A percentile compares a stretch with the other conserved stretches of the same genome.
phyloP scores from a whole-genome alignment of 2,797 vertebrate species.

The Anableps anableps region DNA sequence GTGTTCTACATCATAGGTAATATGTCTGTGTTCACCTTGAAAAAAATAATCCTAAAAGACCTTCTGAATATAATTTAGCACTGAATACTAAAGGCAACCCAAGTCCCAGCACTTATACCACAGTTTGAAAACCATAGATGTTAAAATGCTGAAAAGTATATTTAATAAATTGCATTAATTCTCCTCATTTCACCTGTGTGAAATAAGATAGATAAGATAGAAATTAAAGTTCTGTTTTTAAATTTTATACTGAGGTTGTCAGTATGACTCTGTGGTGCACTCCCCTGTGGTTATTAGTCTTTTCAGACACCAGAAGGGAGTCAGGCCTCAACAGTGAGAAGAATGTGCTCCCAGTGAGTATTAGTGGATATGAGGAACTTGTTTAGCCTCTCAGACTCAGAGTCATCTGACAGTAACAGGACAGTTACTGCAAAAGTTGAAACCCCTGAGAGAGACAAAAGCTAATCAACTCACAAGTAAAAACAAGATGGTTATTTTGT shows the following conservation, averaged over 20 bases:
- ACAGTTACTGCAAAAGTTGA: conserved; percentile 55
- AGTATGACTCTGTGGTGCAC: conserved; percentile 47
- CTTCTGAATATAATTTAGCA: no score
- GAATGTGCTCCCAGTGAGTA: conserved; percentile 67
- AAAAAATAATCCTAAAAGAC: no score
- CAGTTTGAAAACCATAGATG: no score
- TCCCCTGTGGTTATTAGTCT: conserved; percentile 59
- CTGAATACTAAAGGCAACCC: no score
- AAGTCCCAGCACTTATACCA: no score
- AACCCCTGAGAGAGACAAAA: conserved; percentile 43
- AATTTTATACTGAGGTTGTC: conserved; percentile 44
- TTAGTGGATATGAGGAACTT: conserved; percentile 60
- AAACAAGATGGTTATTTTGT: conserved; percentile 56
- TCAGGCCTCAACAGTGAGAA: conserved; percentile 70
- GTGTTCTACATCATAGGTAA: no score
- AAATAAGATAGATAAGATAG: conserved; percentile 17
- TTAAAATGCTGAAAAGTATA: no score
- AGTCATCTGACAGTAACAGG: conserved; percentile 65
- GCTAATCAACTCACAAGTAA: conserved; percentile 61
- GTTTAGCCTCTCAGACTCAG: conserved; percentile 53
- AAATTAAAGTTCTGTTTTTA: conserved; percentile 15
- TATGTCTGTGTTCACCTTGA: no score
- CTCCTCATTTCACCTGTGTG: neutral
- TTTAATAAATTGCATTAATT: no score
- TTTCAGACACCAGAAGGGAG: conserved; percentile 73